Conservation (phyloP, 2,888 invertebrate genomes). For the Drosophila cognata region DNA sequence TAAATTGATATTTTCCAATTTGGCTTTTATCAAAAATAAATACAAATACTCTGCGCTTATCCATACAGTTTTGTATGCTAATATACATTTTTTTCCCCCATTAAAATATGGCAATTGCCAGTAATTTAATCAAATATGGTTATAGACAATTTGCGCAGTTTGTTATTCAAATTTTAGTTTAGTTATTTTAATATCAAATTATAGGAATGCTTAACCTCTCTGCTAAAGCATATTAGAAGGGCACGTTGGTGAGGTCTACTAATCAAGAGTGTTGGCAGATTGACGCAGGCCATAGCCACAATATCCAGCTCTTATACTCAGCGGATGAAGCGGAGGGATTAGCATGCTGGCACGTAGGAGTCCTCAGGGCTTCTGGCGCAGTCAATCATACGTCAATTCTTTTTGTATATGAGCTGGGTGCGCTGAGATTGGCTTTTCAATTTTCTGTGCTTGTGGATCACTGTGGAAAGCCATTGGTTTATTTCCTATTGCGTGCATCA, state of each 20-base stretch:
- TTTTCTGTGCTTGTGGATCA: conserved; percentile 5
- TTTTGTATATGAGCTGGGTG: not conserved
- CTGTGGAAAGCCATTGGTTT: not conserved
- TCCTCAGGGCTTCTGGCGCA: not conserved
- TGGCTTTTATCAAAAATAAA: not conserved
- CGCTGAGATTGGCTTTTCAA: not conserved
- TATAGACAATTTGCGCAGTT: not conserved
- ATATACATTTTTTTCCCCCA: not conserved
- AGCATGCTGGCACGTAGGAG: conserved; percentile 29
- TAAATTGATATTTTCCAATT: not conserved
- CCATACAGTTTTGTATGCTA: not conserved
- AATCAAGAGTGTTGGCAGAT: not conserved
- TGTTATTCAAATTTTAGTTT: not conserved
- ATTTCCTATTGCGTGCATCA: not conserved
- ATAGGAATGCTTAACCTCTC: not conserved
- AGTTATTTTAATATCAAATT: not conserved
- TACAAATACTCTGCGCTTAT: not conserved
- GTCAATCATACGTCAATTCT: conserved; percentile 17
- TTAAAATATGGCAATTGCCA: not conserved
- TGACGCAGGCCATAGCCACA: not conserved
- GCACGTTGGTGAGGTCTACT: too few species aligned
- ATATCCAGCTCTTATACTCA: conserved; percentile 1
- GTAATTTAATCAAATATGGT: not conserved
- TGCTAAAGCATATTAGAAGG: not conserved
- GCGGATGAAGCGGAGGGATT: conserved; percentile 17